phyloP scores from a whole-genome alignment of 2,888 invertebrate species.

The Margaritifera margaritifera region DNA sequence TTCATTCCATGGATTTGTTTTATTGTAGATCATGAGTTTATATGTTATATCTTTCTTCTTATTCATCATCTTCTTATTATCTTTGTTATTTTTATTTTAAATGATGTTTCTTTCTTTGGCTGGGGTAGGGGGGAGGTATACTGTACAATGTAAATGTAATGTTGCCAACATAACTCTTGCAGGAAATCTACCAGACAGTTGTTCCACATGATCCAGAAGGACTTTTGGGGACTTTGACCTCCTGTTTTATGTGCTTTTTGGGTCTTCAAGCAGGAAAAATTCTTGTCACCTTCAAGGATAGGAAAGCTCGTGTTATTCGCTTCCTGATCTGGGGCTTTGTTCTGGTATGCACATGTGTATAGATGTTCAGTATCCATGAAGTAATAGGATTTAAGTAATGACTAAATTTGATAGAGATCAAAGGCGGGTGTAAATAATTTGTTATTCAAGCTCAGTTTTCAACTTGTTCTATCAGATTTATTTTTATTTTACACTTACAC shows the following conservation, averaged over 20 bases:
- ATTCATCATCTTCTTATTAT: not conserved
- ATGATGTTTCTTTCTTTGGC: not conserved
- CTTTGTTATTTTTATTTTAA: not conserved
- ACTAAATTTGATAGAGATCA: too few species aligned
- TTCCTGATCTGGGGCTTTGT: constrained; percentile 84
- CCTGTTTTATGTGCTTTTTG: constrained; percentile 73
- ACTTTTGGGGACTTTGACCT: constrained; percentile 79
- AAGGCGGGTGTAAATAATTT: too few species aligned
- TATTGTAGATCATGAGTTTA: too few species aligned
- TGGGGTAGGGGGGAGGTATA: not conserved
- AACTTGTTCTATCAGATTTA: too few species aligned
- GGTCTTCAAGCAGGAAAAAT: constrained; percentile 81
- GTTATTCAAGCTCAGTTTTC: too few species aligned
- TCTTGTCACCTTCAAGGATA: constrained; percentile 76
- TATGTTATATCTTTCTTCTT: too few species aligned
- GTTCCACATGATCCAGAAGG: constrained; percentile 89
- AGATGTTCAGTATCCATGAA: too few species aligned
- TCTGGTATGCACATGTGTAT: constrained; percentile 40
- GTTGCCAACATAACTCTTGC: constrained; percentile 13
- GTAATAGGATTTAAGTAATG: too few species aligned
- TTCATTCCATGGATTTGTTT: too few species aligned
- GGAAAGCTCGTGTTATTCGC: constrained; percentile 78
- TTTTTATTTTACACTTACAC: too few species aligned
- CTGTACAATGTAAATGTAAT: too few species aligned
- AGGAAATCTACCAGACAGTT: constrained; percentile 77